Conservation (phyloP, 2,888 invertebrate genomes). For the Standfussiana lucernea region DNA sequence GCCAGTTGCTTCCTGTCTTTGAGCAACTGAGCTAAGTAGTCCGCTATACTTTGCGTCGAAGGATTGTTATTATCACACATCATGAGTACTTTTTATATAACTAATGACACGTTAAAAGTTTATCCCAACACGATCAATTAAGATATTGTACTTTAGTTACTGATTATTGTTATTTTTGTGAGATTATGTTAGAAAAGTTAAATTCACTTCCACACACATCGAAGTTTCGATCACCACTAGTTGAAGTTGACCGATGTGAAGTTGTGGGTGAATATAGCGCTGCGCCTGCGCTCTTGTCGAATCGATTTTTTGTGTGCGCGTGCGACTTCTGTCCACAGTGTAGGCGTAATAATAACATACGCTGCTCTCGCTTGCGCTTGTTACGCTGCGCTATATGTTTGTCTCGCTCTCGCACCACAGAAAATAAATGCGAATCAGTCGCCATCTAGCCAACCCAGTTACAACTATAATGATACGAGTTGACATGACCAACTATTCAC, state of each 20-base stretch:
- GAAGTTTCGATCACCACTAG: conserved; percentile 90
- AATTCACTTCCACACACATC: conserved; percentile 90
- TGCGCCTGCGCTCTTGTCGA: conserved; percentile 88
- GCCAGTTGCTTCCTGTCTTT: conserved; percentile 99
- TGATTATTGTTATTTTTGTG: conserved; percentile 89
- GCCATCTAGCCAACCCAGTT: conserved; percentile 85
- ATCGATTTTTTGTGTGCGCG: conserved; percentile 88
- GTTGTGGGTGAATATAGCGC: conserved; percentile 90
- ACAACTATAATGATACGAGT: conserved; percentile 71
- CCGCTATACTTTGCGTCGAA: conserved; percentile 99
- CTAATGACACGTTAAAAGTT: conserved; percentile 87
- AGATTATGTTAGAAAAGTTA: conserved; percentile 90
- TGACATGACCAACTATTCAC: conserved; percentile 59
- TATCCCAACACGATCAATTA: conserved; percentile 85
- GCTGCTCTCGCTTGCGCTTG: conserved; percentile 81
- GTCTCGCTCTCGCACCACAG: conserved; percentile 73
- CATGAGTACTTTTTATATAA: conserved; percentile 86
- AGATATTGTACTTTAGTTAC: conserved; percentile 88
- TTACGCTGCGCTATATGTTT: conserved; percentile 53
- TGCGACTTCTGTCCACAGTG: conserved; percentile 87
- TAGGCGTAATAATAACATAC: conserved; percentile 88
- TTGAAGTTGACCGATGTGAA: conserved; percentile 90
- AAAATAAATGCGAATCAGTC: conserved; percentile 74
- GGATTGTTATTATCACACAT: conserved; percentile 91
- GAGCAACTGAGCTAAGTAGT: conserved; percentile 99